A percentile compares a stretch with the other conserved stretches of the same genome.
These are phyloP conservation scores for Drosophila tsacasi DNA, from an alignment of 1,140 invertebrate genomes.

Conservation along the genomic window DNA sequence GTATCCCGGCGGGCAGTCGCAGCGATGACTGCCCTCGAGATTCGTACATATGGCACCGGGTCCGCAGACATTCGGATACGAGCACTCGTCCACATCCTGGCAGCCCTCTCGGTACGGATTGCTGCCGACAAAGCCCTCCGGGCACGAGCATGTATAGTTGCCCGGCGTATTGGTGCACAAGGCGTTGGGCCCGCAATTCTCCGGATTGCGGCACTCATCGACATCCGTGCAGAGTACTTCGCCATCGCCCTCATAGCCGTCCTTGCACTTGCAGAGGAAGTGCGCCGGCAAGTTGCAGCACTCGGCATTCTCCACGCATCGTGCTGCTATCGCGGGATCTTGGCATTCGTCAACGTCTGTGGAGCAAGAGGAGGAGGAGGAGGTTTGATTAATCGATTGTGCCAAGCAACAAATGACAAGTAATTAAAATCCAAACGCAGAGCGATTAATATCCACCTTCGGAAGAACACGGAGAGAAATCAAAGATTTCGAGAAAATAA, in stretches of 20 bases:
- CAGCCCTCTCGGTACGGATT: constrained; percentile 93
- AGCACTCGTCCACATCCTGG: constrained; percentile 93
- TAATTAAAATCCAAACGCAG: constrained; percentile 59
- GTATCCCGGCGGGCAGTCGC: constrained; percentile 93
- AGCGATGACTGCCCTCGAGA: constrained; percentile 91
- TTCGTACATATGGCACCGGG: constrained; percentile 92
- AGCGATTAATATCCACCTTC: constrained; percentile 39
- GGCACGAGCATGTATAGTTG: constrained; percentile 95
- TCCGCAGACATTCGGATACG: constrained; percentile 90
- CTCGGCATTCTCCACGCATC: constrained; percentile 96
- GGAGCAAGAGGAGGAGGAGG: constrained; percentile 45
- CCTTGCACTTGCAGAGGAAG: constrained; percentile 96
- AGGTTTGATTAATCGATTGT: constrained; percentile 65
- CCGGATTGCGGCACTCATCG: constrained; percentile 92
- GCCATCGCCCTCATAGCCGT: constrained; percentile 95
- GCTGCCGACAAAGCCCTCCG: constrained; percentile 92
- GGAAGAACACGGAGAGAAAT: constrained; percentile 6
- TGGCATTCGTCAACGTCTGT: constrained; percentile 97
- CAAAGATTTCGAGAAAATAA: neutral
- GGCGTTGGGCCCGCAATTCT: constrained; percentile 92
- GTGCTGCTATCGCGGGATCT: constrained; percentile 91
- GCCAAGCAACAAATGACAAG: constrained; percentile 58
- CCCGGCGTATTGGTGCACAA: constrained; percentile 93
- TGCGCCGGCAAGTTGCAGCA: constrained; percentile 97
- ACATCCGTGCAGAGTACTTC: constrained; percentile 94